A percentile compares a stretch with the other conserved stretches of the same genome.
phyloP scores from a whole-genome alignment of 1,140 invertebrate species.

The Phymastichus coffea region DNA sequence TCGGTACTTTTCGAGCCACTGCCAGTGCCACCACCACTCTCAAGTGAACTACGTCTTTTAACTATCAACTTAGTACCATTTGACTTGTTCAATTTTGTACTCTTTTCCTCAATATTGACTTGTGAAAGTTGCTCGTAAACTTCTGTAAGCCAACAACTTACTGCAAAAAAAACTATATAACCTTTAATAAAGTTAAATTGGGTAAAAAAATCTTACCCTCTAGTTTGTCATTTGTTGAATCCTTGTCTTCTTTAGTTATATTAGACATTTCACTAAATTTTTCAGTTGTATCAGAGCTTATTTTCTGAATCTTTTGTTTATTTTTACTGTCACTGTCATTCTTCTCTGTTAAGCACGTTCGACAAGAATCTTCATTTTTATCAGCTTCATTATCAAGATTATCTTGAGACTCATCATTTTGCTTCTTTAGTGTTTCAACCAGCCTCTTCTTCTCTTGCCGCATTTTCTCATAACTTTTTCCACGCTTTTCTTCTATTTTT shows the following conservation, averaged over 20 bases:
- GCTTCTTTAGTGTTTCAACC: constrained; percentile 45
- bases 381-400: not conserved
- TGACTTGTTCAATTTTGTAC: constrained; percentile 40
- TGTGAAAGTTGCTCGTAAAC: not conserved
- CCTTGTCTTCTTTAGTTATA: constrained; percentile 35
- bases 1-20: constrained; percentile 37
- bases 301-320: constrained; percentile 18
- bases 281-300: constrained; percentile 15
- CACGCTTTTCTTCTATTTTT: constrained; percentile 47
- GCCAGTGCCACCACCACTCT: constrained; percentile 55
- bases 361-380: not conserved
- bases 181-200: not conserved
- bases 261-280: not conserved
- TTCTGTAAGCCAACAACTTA: constrained; percentile 1
- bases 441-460: constrained; percentile 50
- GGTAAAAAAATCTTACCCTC: not conserved
- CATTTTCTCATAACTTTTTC: constrained; percentile 57
- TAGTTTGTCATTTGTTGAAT: constrained; percentile 17
- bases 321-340: constrained; percentile 11
- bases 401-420: constrained; percentile 33
- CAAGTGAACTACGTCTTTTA: constrained; percentile 60
- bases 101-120: not conserved
- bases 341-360: constrained; percentile 16
- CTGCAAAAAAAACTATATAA: not conserved
- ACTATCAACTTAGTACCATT: constrained; percentile 41